Base-by-base conservation (phyloP, 2,113 vertebrate genomes). In the Antigone vipio region DNA sequence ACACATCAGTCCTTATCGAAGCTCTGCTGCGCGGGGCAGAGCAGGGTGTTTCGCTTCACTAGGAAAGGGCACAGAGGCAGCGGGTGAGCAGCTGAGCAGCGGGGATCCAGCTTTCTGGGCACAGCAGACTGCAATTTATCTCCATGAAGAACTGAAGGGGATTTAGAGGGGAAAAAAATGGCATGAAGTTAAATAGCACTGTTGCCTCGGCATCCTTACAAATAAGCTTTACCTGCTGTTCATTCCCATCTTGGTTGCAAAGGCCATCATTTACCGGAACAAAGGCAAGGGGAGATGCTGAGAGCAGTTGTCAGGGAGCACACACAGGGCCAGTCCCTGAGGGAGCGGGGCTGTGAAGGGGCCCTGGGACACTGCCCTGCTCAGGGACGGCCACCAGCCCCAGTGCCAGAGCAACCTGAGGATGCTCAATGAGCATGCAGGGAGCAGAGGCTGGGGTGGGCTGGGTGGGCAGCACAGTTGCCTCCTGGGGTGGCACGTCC, bases 181-280 rank as follows among this genome's bases (percentile, higher is more conserved):
- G 84, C 93, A 78, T 11, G 18, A 91, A 90, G 82, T 94, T 95
- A 96, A 97, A 94, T 96, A 67, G 49, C 88, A 79, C 85, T 32
- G 89, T 95, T 92, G 91, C 88, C 94, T 96, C 34, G 29, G 88
- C 91, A 74, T 96, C 91, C 80, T 94, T 96, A 77, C 92, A 92
- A 97, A 92, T 93, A 87, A 82, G 92, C 69, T 92, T 94, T 97
- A 96, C 93, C 95, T 96, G 95, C 96, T 97, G 94, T 95, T 97
- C 32, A 0, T 93, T 96, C 94, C 92, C 74, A 71, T 93, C 88
- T 77, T 82, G 80, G 40, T 44, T 94, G 88, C 73, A 80, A 94
- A 92, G 82, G 84, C 93, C 77, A 85, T 96, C 59, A 94, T 94
- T 97, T 93, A 82, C 85, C 40, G 34, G 29, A 93, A 96, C 96